Conservation (phyloP, 2,113 vertebrate species). For the Nothobranchius furzeri region DNA sequence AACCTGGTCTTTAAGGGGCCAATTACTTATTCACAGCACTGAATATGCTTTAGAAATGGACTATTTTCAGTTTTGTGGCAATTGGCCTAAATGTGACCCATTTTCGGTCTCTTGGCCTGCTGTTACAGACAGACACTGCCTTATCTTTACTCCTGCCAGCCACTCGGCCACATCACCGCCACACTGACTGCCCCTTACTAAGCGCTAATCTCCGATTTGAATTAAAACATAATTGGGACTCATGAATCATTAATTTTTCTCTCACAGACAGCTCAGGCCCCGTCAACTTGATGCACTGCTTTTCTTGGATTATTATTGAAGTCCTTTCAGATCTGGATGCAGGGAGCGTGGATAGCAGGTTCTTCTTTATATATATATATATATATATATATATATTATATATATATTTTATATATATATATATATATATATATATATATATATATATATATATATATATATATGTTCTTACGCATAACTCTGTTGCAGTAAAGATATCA, state of each 20-base stretch:
- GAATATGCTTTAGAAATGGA: too few relatives aligned
- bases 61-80: too few relatives aligned
- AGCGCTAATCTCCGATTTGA: slow-evolving; percentile 65
- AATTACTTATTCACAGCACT: too few relatives aligned
- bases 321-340: slow-evolving; percentile 13
- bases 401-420: too few relatives aligned
- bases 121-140: slow-evolving; percentile 55
- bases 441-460: too few relatives aligned
- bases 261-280: slow-evolving; percentile 39
- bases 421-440: too few relatives aligned
- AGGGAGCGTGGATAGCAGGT: slow-evolving; percentile 7
- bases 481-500: too few relatives aligned
- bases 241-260: slow-evolving; percentile 64
- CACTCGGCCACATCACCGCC: slow-evolving; percentile 19
- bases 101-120: slow-evolving; percentile 33
- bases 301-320: slow-evolving; percentile 53
- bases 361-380: too few relatives aligned
- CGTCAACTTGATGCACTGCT: slow-evolving; percentile 63
- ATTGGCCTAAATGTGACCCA: slow-evolving; percentile 17
- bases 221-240: slow-evolving; percentile 76
- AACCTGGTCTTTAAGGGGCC: too few relatives aligned
- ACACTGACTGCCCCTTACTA: slow-evolving; percentile 42
- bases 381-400: too few relatives aligned
- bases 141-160: slow-evolving; percentile 49
- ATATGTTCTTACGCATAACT: too few relatives aligned